Percentiles rank a stretch among this genome's conserved stretches.
Conservation (phyloP, 2,113 vertebrate species). For the Oreochromis niloticus region DNA sequence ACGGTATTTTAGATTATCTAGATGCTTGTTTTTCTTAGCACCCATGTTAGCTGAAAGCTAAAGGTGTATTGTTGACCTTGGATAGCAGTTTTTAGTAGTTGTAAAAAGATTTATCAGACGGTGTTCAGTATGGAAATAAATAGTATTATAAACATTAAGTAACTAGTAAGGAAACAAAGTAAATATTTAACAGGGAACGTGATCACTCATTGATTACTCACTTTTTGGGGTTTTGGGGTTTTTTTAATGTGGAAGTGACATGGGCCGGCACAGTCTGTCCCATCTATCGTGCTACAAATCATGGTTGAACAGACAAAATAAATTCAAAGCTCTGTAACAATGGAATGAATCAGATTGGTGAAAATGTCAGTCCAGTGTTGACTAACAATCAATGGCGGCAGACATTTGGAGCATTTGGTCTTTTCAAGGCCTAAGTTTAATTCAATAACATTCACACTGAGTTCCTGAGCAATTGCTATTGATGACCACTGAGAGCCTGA, state of each 20-base stretch:
- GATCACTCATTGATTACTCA: not conserved
- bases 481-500: conserved; percentile 22
- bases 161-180: not conserved
- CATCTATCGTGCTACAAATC: not conserved
- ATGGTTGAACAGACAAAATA: not conserved
- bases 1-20: not conserved
- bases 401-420: conserved; percentile 35
- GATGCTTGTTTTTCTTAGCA: not conserved
- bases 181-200: not conserved
- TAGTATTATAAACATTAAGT: not conserved
- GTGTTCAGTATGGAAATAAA: not conserved
- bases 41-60: not conserved
- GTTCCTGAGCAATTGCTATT: conserved; percentile 16
- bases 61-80: not conserved
- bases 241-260: not conserved
- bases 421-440: conserved; percentile 19
- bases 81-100: not conserved
- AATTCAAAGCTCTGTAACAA: conserved; percentile 14
- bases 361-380: conserved; percentile 51
- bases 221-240: rapidly evolving
- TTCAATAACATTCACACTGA: conserved; percentile 33
- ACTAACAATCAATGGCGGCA: conserved; percentile 24
- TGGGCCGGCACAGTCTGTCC: not conserved
- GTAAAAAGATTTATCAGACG: not conserved
- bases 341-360: conserved; percentile 15